phyloP scores from a whole-genome alignment of 1,140 invertebrate species.

The Coelopa frigida region DNA sequence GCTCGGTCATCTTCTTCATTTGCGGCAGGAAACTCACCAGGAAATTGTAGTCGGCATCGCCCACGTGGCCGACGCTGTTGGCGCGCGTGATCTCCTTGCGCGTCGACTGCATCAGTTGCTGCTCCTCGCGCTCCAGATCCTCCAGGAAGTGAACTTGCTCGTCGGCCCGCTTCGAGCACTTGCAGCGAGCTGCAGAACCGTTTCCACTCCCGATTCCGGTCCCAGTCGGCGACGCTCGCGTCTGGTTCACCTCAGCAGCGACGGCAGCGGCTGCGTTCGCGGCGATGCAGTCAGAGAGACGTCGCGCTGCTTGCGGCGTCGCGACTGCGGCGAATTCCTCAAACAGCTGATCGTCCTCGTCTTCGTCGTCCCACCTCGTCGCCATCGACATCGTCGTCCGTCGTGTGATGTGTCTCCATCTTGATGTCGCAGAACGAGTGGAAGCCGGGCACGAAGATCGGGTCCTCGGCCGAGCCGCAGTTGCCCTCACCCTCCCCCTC shows the following conservation, averaged over 20 bases:
- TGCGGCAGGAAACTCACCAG: slow-evolving; percentile 37
- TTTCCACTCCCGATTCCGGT: neutral
- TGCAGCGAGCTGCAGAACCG: slow-evolving; percentile 16
- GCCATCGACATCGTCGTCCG: slow-evolving; percentile 10
- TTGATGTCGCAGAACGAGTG: slow-evolving; percentile 1
- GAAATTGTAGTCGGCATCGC: slow-evolving; percentile 40
- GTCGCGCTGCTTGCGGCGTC: slow-evolving; percentile 31
- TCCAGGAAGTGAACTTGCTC: slow-evolving; percentile 38
- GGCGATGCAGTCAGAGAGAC: slow-evolving; percentile 30
- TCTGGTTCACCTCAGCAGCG: neutral
- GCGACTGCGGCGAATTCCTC: slow-evolving; percentile 28
- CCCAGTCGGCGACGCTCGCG: neutral
- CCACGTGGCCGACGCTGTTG: slow-evolving; percentile 31
- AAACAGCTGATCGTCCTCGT: slow-evolving; percentile 13
- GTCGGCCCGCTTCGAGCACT: slow-evolving; percentile 35
- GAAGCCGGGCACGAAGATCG: too few species aligned
- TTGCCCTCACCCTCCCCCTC: slow-evolving; percentile 18
- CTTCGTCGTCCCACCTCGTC: too few species aligned
- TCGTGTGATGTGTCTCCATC: slow-evolving; percentile 8
- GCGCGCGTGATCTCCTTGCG: slow-evolving; percentile 31
- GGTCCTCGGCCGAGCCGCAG: neutral
- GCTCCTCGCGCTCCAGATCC: slow-evolving; percentile 30
- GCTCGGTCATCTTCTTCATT: slow-evolving; percentile 37
- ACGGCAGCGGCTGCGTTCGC: slow-evolving; percentile 18
- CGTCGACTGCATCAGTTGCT: slow-evolving; percentile 38